phyloP scores from a whole-genome alignment of 2,888 invertebrate species.

The Pseudanteris insignis region DNA sequence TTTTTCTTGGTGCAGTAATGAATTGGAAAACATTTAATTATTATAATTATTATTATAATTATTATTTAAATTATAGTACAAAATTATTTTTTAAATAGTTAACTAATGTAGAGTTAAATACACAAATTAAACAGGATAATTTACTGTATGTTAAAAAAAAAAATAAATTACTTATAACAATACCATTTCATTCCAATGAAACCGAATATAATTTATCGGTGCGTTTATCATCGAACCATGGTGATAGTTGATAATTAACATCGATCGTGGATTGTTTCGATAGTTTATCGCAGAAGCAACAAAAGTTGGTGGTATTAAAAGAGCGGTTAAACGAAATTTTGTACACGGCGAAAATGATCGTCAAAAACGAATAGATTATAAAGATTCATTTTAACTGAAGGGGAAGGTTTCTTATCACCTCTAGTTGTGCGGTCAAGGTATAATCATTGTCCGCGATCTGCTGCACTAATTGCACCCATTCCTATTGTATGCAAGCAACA shows the following conservation, averaged over 20 bases:
- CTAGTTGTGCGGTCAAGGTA: conserved; percentile 81
- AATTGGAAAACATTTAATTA: not conserved
- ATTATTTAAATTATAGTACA: too few relatives aligned
- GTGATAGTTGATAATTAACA: too few relatives aligned
- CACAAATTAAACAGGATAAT: too few relatives aligned
- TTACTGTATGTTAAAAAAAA: too few relatives aligned
- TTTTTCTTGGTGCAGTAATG: not conserved
- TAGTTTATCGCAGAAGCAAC: conserved; percentile 31
- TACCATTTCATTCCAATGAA: not conserved
- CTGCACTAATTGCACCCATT: conserved; percentile 87
- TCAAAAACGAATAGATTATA: conserved; percentile 29
- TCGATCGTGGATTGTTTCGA: conserved; percentile 4
- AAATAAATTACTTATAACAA: too few relatives aligned
- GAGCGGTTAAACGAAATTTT: conserved; percentile 30
- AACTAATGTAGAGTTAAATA: not conserved
- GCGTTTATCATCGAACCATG: too few relatives aligned
- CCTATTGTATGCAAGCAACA: conserved; percentile 70
- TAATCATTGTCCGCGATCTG: conserved; percentile 85
- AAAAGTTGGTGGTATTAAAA: conserved; percentile 23
- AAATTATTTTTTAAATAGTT: not conserved
- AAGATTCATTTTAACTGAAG: conserved; percentile 45
- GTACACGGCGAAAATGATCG: conserved; percentile 38
- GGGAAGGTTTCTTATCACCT: conserved; percentile 69
- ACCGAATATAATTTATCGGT: not conserved
- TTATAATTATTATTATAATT: too few relatives aligned